Conservation (phyloP, 1,140 invertebrate species). For the Caenorhabditis tropicalis region DNA sequence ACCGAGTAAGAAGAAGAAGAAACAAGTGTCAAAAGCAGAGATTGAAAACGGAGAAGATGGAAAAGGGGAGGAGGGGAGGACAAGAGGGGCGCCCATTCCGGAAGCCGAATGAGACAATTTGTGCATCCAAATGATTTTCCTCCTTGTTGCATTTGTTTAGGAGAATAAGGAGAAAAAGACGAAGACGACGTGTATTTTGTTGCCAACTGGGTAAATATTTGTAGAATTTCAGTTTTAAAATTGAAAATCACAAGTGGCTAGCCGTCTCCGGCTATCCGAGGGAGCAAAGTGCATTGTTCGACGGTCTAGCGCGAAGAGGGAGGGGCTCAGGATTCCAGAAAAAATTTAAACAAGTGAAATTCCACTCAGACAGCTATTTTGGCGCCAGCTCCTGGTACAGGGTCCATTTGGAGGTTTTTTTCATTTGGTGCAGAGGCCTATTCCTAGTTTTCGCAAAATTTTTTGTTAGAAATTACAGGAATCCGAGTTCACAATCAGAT, state of each 20-base stretch:
- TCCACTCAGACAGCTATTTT: too few species aligned
- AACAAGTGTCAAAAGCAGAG: conserved; percentile 11
- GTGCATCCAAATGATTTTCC: background rate
- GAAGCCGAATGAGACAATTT: conserved; percentile 40
- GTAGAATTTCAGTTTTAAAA: background rate
- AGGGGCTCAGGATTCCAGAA: too few species aligned
- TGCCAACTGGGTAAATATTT: background rate
- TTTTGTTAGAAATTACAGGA: too few species aligned
- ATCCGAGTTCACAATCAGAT: too few species aligned
- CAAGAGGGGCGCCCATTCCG: conserved; percentile 12
- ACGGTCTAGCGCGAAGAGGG: too few species aligned
- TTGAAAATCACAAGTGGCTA: background rate
- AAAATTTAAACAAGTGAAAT: too few species aligned
- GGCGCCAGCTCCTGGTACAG: too few species aligned
- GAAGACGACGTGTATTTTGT: background rate
- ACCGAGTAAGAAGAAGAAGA: background rate
- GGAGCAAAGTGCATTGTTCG: background rate
- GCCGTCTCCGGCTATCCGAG: background rate
- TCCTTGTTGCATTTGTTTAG: background rate
- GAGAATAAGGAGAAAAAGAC: background rate
- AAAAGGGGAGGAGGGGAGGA: background rate
- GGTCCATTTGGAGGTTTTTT: too few species aligned
- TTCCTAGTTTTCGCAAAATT: too few species aligned
- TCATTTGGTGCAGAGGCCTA: too few species aligned
- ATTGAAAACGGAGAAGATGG: background rate